Percentiles rank a stretch among this genome's conserved stretches.
These are phyloP conservation scores for Dicroscelio sp. DNA, from an alignment of 2,888 invertebrate genomes.

Conservation along the genomic window DNA sequence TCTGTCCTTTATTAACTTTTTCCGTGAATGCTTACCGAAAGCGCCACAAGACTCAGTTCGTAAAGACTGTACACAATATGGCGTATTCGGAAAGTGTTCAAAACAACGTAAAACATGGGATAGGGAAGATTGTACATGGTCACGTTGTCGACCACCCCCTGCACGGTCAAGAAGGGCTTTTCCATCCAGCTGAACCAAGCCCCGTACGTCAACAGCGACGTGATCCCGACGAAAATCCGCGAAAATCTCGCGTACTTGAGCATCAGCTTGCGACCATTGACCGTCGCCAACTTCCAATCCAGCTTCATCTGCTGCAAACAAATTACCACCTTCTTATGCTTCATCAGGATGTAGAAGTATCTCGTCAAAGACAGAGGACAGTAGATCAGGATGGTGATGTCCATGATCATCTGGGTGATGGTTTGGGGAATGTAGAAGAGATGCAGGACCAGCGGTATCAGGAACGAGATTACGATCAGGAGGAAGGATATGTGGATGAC, in stretches of 20 bases:
- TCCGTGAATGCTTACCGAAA: too few species aligned
- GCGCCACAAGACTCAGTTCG: too few species aligned
- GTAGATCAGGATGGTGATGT: neutral
- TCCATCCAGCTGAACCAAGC: constrained; percentile 34
- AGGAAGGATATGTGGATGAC: neutral
- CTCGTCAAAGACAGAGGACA: neutral
- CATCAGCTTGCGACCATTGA: neutral
- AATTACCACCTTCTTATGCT: neutral
- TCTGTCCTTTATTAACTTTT: too few species aligned
- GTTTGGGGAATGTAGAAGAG: neutral
- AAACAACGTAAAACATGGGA: neutral
- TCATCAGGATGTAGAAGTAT: constrained; percentile 3
- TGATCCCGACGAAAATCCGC: neutral
- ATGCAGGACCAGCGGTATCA: neutral
- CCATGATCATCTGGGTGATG: neutral
- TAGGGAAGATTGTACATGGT: constrained; percentile 12
- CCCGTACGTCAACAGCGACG: neutral
- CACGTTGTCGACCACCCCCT: neutral
- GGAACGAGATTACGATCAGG: neutral
- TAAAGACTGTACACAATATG: too few species aligned
- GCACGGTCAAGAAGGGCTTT: neutral
- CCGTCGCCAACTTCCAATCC: constrained; percentile 13
- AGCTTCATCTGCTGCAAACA: constrained; percentile 14
- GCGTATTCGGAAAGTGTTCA: too few species aligned
- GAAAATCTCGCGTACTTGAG: neutral